phyloP scores from a whole-genome alignment of 2,888 invertebrate species.

The Thera obeliscata region DNA sequence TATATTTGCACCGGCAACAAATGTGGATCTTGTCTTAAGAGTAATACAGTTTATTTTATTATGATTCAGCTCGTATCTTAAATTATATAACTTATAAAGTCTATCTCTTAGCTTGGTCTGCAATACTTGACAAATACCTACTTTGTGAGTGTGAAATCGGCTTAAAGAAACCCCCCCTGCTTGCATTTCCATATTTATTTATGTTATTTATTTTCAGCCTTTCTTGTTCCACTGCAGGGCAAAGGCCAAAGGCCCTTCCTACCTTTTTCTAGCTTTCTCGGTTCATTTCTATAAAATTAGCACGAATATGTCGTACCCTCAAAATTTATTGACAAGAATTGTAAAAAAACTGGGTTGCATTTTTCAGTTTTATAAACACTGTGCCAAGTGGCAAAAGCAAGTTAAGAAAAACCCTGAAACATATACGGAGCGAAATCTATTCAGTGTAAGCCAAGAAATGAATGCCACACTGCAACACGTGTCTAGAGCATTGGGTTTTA shows the following conservation, averaged over 20 bases:
- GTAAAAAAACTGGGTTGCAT: slow-evolving; percentile 54
- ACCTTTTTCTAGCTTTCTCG: too few relatives aligned
- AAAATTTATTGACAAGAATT: slow-evolving; percentile 1
- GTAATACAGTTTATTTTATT: slow-evolving; percentile 65
- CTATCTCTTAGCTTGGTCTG: slow-evolving; percentile 16
- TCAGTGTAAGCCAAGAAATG: slow-evolving; percentile 83
- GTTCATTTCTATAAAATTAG: too few relatives aligned
- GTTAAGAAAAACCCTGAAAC: slow-evolving; percentile 88
- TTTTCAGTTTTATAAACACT: slow-evolving; percentile 91
- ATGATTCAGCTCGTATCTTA: background rate
- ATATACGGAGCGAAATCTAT: slow-evolving; percentile 82
- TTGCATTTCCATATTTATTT: too few relatives aligned
- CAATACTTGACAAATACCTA: slow-evolving; percentile 12
- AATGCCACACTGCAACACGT: slow-evolving; percentile 82
- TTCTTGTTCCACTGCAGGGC: too few relatives aligned
- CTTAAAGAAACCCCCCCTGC: background rate
- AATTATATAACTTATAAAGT: slow-evolving; percentile 5
- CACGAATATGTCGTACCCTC: background rate
- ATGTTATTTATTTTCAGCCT: too few relatives aligned
- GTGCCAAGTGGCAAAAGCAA: slow-evolving; percentile 88
- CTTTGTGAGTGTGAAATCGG: slow-evolving; percentile 2
- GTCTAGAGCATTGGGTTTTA: slow-evolving; percentile 85
- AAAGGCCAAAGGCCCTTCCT: too few relatives aligned
- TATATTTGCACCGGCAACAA: slow-evolving; percentile 86
- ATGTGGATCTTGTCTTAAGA: slow-evolving; percentile 87